Percentiles rank a stretch among this genome's conserved stretches.
Conservation (phyloP, 1,140 invertebrate species). For the Rhopalosiphum maidis region DNA sequence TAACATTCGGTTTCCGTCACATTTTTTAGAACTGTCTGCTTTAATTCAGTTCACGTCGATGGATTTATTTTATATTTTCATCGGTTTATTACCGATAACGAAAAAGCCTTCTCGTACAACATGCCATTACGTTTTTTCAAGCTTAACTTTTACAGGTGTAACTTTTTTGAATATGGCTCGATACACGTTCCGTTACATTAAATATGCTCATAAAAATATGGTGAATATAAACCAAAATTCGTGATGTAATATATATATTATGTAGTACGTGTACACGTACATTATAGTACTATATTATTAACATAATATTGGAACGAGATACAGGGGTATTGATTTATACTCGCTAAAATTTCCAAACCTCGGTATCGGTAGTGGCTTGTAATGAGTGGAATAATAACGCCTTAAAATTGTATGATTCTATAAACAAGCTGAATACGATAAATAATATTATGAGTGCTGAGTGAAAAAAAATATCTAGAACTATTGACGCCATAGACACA, state of each 20-base stretch:
- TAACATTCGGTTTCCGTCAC: not conserved
- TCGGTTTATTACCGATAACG: conserved; percentile 24
- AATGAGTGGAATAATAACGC: not conserved
- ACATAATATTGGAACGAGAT: not conserved
- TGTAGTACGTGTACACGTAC: not conserved
- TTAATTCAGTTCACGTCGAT: conserved; percentile 21
- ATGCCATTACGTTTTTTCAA: not conserved
- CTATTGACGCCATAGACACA: not conserved
- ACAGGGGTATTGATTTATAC: not conserved
- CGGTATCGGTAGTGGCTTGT: not conserved
- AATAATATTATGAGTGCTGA: not conserved
- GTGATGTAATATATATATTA: not conserved
- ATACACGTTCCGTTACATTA: conserved; percentile 19
- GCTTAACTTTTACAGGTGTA: conserved; percentile 15
- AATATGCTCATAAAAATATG: conserved; percentile 4
- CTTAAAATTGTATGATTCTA: not conserved
- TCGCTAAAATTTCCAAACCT: not conserved
- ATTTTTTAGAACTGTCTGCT: not conserved
- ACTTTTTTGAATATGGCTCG: not conserved
- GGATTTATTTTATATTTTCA: conserved; percentile 33
- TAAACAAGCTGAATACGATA: not conserved
- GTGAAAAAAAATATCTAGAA: not conserved
- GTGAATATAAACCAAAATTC: not conserved
- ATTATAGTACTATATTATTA: not conserved
- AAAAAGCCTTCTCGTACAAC: not conserved